phyloP scores from a whole-genome alignment of 1,140 invertebrate species.

The Aleiodes sp. region DNA sequence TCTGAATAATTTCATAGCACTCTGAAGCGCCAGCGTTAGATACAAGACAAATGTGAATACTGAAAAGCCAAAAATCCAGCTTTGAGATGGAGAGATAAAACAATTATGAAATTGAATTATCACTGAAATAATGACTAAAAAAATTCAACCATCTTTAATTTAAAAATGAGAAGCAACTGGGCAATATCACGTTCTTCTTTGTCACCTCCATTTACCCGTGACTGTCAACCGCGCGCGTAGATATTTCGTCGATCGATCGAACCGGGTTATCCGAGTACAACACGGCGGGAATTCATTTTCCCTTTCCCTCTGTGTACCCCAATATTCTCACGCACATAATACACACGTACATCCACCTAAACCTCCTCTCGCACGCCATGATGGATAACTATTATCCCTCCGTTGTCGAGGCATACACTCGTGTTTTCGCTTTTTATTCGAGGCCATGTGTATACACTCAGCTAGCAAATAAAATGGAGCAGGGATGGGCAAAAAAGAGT shows the following conservation, averaged over 20 bases:
- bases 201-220: background rate
- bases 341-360: background rate
- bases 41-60: background rate
- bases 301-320: conserved; percentile 17
- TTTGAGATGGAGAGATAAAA: conserved; percentile 15
- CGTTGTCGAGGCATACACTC: background rate
- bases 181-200: background rate
- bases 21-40: conserved; percentile 17
- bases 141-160: background rate
- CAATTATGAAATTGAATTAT: too few species aligned
- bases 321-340: background rate
- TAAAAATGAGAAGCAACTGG: background rate
- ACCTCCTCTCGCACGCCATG: conserved; percentile 11
- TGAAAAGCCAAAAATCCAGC: conserved; percentile 18
- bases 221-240: conserved; percentile 14
- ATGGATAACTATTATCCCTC: background rate
- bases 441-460: conserved; percentile 29
- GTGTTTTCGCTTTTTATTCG: conserved; percentile 36
- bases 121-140: too few species aligned
- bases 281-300: conserved; percentile 38
- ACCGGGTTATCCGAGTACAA: conserved; percentile 29
- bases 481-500: conserved; percentile 7
- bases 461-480: background rate
- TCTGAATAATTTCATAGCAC: conserved; percentile 29
- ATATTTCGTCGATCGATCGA: conserved; percentile 41